Conservation (phyloP, 2,888 invertebrate genomes). For the Nudaria mundana region DNA sequence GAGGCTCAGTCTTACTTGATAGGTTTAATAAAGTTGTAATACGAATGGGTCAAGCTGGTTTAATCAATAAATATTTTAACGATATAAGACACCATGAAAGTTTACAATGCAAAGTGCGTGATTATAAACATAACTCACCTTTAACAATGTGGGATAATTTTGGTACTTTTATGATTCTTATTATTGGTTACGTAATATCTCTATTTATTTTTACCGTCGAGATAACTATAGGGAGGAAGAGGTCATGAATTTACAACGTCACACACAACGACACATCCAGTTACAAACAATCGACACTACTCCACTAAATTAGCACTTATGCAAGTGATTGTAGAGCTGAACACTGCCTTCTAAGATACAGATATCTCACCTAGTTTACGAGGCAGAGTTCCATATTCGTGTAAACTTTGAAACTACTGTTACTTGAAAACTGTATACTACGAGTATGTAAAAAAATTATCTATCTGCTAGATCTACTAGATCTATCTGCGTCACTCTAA, state of each 20-base stretch:
- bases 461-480: too few species aligned
- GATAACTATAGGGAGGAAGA: slow-evolving; percentile 1
- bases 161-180: slow-evolving; percentile 29
- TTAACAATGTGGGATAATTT: slow-evolving; percentile 23
- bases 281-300: too few species aligned
- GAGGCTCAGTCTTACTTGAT: slow-evolving; percentile 36
- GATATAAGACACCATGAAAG: slow-evolving; percentile 19
- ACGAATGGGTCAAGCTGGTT: slow-evolving; percentile 23
- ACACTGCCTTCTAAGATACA: too few species aligned
- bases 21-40: slow-evolving; percentile 17
- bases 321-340: too few species aligned
- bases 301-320: too few species aligned
- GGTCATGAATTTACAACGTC: not conserved
- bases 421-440: too few species aligned
- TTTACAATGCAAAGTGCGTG: slow-evolving; percentile 27
- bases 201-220: slow-evolving; percentile 27
- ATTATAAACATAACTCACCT: slow-evolving; percentile 1
- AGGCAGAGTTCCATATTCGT: too few species aligned
- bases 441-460: too few species aligned
- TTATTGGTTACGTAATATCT: slow-evolving; percentile 35
- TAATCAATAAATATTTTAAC: slow-evolving; percentile 19
- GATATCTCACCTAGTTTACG: too few species aligned
- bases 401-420: too few species aligned
- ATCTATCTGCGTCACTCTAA: too few species aligned
- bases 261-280: too few species aligned